Evolutionary conservation across 2,888 invertebrate genomes (phyloP).

Genomic region (Esperia sulphurella): DNA sequence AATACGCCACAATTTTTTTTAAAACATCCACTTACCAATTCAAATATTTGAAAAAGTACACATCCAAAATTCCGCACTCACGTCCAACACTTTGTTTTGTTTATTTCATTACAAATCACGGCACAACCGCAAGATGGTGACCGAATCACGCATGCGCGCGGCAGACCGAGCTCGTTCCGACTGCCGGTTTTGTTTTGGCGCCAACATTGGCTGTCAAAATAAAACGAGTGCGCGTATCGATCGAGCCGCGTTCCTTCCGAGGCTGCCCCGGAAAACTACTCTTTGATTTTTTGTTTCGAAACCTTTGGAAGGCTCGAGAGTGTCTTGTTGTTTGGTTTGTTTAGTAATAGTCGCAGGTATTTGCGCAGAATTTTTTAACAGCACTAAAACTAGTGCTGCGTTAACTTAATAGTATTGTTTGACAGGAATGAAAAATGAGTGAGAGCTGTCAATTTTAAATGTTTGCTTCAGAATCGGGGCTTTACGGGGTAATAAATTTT

Average conservation of each 20-base stretch:
- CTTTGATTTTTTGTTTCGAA: conserved; percentile 4
- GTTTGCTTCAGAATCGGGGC: too few species aligned
- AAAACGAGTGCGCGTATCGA: conserved; percentile 17
- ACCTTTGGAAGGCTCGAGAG: neutral
- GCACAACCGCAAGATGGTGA: conserved; percentile 56
- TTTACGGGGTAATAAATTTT: too few species aligned
- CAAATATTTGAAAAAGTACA: neutral
- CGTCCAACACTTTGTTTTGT: conserved; percentile 4
- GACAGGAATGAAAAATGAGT: too few species aligned
- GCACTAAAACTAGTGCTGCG: too few species aligned
- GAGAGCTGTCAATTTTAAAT: too few species aligned
- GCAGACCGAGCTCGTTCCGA: conserved; percentile 37
- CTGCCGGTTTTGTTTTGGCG: conserved; percentile 61
- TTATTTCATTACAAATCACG: conserved; percentile 50
- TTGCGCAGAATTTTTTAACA: neutral
- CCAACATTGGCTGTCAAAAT: conserved; percentile 30
- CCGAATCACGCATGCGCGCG: conserved; percentile 49
- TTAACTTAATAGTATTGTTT: too few species aligned
- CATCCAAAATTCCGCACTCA: conserved; percentile 19
- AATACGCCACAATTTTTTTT: neutral
- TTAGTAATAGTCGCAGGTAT: neutral
- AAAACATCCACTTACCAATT: conserved; percentile 3
- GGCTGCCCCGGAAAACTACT: conserved; percentile 30
- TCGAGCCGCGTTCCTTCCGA: conserved; percentile 27
- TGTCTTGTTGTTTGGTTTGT: neutral